Evolutionary conservation across 1,140 invertebrate species (phyloP).

Genomic region (Prorops nasuta): DNA sequence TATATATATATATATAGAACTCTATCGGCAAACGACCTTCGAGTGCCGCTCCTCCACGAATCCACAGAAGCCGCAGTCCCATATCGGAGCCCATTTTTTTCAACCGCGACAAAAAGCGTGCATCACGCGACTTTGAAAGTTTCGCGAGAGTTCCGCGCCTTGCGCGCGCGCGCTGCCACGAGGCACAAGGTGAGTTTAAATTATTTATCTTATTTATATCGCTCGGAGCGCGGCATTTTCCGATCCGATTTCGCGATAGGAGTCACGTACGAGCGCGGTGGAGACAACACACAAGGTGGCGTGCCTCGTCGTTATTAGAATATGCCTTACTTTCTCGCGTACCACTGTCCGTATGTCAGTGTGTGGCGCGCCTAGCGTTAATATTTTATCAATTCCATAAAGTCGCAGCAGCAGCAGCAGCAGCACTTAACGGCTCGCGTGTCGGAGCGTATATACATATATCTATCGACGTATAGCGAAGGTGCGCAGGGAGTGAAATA

Average conservation of each 20-base stretch:
- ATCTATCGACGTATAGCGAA: neutral
- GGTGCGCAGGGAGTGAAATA: too few relatives aligned
- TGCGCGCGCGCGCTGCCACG: neutral
- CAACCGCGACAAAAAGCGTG: too few relatives aligned
- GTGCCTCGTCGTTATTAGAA: constrained; percentile 40
- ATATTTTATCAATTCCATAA: constrained; percentile 45
- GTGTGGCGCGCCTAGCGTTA: constrained; percentile 35
- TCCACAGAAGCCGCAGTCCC: too few relatives aligned
- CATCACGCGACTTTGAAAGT: neutral
- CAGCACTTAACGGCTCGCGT: neutral
- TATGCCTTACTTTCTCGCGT: constrained; percentile 36
- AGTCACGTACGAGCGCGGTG: constrained; percentile 32
- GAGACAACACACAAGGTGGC: constrained; percentile 32
- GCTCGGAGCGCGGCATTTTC: constrained; percentile 39
- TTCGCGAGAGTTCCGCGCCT: neutral
- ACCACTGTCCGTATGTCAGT: too few relatives aligned
- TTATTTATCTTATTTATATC: constrained; percentile 44
- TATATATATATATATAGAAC: neutral
- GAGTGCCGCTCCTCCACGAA: too few relatives aligned
- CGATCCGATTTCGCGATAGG: constrained; percentile 38
- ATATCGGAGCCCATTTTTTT: too few relatives aligned
- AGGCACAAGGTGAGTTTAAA: constrained; percentile 19
- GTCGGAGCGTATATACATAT: neutral
- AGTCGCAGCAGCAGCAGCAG: too few relatives aligned
- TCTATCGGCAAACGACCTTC: neutral